A percentile compares a stretch with the other conserved stretches of the same genome.
These are phyloP conservation scores for Papilio polytes DNA, from an alignment of 1,140 invertebrate species.

Conservation along the genomic window DNA sequence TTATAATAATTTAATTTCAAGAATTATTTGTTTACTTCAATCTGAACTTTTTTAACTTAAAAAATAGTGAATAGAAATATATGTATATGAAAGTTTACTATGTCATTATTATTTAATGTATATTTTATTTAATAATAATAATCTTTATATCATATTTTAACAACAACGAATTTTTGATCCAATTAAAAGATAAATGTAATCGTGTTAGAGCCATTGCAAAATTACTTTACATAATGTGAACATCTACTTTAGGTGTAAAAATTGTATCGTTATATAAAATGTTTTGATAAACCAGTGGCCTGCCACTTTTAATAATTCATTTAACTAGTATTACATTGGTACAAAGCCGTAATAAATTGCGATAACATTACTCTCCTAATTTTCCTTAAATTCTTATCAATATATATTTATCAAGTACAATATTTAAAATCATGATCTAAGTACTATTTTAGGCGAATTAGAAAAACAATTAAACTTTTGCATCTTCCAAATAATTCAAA, in stretches of 20 bases:
- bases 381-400: not conserved
- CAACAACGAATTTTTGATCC: not conserved
- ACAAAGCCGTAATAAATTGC: not conserved
- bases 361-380: not conserved
- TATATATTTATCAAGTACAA: not conserved
- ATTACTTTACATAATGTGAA: not conserved
- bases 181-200: not conserved
- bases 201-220: not conserved
- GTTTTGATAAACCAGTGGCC: constrained; percentile 2
- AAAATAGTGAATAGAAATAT: too few species aligned
- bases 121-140: not conserved
- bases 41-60: too few species aligned
- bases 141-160: not conserved
- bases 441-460: too few species aligned
- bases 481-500: not conserved
- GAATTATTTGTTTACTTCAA: too few species aligned
- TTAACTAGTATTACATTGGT: constrained; percentile 3
- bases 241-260: not conserved
- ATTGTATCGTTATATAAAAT: constrained; percentile 17
- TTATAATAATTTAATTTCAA: too few species aligned
- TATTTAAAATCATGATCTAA: too few species aligned
- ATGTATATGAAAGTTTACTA: not conserved
- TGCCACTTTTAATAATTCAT: constrained; percentile 8
- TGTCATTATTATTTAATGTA: not conserved
- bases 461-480: too few species aligned